Evolutionary conservation across 2,797 vertebrate genomes (phyloP), one percentile per base, ranked within the genome.

Genomic region (Schizopygopsis pylzovi): DNA sequence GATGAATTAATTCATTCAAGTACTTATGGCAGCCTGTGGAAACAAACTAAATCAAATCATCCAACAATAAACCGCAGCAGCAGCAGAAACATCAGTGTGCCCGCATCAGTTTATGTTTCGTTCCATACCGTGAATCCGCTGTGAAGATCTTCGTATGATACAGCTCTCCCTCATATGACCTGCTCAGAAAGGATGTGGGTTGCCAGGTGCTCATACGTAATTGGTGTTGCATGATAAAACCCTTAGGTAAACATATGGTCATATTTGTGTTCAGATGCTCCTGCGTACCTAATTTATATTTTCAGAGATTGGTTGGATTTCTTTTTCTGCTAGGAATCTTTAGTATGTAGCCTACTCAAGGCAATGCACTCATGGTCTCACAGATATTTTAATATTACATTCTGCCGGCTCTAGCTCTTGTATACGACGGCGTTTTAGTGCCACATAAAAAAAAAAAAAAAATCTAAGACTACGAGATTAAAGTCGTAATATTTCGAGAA

Each of bases 151-250:
- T 65, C 9, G 13, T 56, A 73, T 72, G n/a, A 73, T 18, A 2
- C 28, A 37, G 4, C 7, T 41, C 10, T 41, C 20, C 18, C 67
- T 83, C 61, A 45, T 41, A 22, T 45, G 77, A 15, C 72, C 70
- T 37, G n/a, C 47, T 82, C 52, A 71, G n/a, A 52, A 85, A 63
- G 65, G 68, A 86, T 71, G 13, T 56, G 61, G 43, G 41, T 73
- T 87, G 37, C 41, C 84, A 76, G 72, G 71, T 71, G 75, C 49
- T 85, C 67, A 52, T 7, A 49, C 65, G 47, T 82, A 82, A 89
- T 87, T 81, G 72, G 47, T 61, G 47, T 49, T 39, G 49, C 43
- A 22, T 83, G 76, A 71, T 71, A 43, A 39, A 43, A 47, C 20
- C 45, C 59, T 68, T 78, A 76, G 68, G 68, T 78, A 59, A 85